Evolutionary conservation across 92 coral and sea anemone species (phyloP).

Genomic region (Porites divaricata): DNA sequence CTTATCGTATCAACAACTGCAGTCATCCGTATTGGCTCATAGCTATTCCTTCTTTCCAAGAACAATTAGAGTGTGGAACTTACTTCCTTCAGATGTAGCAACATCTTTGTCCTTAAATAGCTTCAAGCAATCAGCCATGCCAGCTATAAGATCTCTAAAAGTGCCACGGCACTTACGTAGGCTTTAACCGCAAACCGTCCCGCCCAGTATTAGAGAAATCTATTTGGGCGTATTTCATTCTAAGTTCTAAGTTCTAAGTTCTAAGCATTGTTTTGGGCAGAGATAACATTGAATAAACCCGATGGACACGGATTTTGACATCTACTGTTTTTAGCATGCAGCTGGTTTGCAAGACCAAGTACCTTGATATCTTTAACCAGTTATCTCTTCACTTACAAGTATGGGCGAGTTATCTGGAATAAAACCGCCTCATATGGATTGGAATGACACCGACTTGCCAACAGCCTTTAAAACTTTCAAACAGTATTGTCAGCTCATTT

Average conservation of each 20-base stretch:
- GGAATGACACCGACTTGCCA: background rate
- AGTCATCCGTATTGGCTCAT: background rate
- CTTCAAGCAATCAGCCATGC: too few relatives aligned
- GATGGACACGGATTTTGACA: background rate
- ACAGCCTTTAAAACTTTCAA: background rate
- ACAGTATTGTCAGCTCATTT: background rate
- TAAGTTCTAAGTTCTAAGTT: too few relatives aligned
- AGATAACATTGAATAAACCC: background rate
- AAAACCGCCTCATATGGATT: background rate
- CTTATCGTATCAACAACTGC: background rate
- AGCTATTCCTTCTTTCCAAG: too few relatives aligned
- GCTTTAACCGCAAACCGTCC: too few relatives aligned
- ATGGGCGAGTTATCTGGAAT: conserved; percentile 12
- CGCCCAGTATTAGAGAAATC: too few relatives aligned
- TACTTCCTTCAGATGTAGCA: too few relatives aligned
- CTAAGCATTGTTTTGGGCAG: too few relatives aligned
- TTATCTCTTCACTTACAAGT: background rate
- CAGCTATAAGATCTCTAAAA: too few relatives aligned
- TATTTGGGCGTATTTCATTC: too few relatives aligned
- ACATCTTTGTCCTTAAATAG: too few relatives aligned
- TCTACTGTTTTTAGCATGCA: background rate
- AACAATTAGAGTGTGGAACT: too few relatives aligned
- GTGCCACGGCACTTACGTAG: too few relatives aligned
- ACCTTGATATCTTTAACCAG: background rate
- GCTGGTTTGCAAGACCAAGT: background rate